Conservation (phyloP, 1,140 invertebrate species). For the Bombus waltoni region DNA sequence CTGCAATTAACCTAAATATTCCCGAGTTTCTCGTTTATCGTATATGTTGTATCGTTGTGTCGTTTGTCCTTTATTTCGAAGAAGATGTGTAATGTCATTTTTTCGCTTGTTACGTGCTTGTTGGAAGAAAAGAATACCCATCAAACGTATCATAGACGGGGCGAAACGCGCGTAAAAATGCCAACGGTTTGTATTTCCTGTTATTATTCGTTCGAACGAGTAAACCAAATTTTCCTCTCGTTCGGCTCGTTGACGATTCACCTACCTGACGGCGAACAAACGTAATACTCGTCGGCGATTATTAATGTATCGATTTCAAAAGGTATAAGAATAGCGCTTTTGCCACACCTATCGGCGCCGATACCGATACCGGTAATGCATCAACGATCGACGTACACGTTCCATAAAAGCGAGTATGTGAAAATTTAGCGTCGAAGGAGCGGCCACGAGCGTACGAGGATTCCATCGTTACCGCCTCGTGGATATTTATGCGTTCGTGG, state of each 20-base stretch:
- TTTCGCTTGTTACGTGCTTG: too few species aligned
- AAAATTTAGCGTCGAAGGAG: not conserved
- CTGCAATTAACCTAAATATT: not conserved
- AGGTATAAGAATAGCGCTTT: not conserved
- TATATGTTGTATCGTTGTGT: not conserved
- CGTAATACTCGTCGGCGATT: not conserved
- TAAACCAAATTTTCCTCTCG: not conserved
- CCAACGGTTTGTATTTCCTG: too few species aligned
- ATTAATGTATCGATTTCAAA: not conserved
- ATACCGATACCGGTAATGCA: not conserved
- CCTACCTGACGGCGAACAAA: not conserved
- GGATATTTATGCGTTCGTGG: not conserved
- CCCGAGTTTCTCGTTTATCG: too few species aligned
- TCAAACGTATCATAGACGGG: too few species aligned
- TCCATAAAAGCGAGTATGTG: not conserved
- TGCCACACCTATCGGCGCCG: not conserved
- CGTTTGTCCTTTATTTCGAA: not conserved
- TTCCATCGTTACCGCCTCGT: not conserved
- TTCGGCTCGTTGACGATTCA: not conserved
- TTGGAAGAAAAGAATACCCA: too few species aligned
- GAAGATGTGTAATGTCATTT: too few species aligned
- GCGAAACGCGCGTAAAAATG: too few species aligned
- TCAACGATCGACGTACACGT: not conserved
- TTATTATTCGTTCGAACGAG: too few species aligned
- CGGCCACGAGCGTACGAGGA: not conserved